A percentile compares a stretch with the other conserved stretches of the same genome.
Conservation (phyloP, 2,888 invertebrate genomes). For the Drosophila flavopinicola region DNA sequence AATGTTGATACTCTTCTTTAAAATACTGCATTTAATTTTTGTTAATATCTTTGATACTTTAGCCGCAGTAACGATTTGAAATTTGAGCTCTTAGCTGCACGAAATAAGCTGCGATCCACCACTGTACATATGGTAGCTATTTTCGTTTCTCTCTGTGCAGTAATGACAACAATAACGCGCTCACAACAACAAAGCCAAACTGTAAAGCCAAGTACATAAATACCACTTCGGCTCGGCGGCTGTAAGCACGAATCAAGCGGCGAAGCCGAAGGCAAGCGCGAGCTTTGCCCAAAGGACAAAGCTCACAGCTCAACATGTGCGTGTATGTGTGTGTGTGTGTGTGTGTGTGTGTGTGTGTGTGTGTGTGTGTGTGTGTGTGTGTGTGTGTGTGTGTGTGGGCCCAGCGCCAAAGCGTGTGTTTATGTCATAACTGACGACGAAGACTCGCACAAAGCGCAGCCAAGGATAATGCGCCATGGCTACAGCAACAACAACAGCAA, state of each 20-base stretch:
- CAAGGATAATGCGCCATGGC: constrained; percentile 58
- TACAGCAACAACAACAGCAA: constrained; percentile 17
- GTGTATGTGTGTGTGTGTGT: constrained; percentile 1
- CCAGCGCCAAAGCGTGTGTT: constrained; percentile 65
- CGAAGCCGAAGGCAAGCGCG: constrained; percentile 41
- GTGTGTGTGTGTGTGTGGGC: constrained; percentile 19
- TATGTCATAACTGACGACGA: constrained; percentile 66
- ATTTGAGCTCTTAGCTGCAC: too few species aligned
- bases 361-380: constrained; percentile 5
- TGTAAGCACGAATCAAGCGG: constrained; percentile 65
- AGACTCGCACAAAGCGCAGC: constrained; percentile 44
- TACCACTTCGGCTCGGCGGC: too few species aligned
- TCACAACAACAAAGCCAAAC: too few species aligned
- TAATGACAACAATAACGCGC: too few species aligned
- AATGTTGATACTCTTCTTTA: too few species aligned
- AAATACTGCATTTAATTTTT: too few species aligned
- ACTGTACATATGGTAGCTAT: too few species aligned
- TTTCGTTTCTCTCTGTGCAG: too few species aligned
- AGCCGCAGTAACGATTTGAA: too few species aligned
- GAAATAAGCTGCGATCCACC: too few species aligned
- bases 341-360: constrained; percentile 5
- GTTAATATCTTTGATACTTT: too few species aligned
- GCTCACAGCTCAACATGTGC: constrained; percentile 25
- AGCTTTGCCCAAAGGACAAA: constrained; percentile 66
- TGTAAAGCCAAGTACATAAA: too few species aligned